Evolutionary conservation across 2,113 vertebrate genomes (phyloP).

Genomic region (Clarias batrachus): DNA sequence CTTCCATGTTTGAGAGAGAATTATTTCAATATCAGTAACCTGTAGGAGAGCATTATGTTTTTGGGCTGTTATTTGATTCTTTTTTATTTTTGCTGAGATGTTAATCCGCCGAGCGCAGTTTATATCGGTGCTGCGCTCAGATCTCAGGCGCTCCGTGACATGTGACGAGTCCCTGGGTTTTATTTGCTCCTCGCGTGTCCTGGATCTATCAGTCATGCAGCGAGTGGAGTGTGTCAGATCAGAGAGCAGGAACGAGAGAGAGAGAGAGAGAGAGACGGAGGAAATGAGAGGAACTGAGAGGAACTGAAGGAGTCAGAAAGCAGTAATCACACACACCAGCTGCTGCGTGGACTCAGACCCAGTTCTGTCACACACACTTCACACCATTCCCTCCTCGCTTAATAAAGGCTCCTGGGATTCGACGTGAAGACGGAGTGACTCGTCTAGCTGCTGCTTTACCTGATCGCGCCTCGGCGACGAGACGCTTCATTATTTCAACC

Average conservation of each 20-base stretch:
- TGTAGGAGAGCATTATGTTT: slow-evolving; percentile 6
- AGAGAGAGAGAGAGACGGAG: slow-evolving; percentile 14
- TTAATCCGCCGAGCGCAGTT: neutral
- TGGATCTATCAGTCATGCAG: slow-evolving; percentile 54
- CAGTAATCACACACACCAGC: slow-evolving; percentile 49
- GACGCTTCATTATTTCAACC: slow-evolving; percentile 16
- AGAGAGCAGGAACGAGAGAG: slow-evolving; percentile 39
- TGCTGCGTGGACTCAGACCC: slow-evolving; percentile 60
- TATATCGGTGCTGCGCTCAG: neutral
- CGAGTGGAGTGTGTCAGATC: slow-evolving; percentile 47
- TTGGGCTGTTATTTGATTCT: too few relatives aligned
- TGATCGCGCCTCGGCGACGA: neutral
- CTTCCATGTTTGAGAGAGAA: neutral
- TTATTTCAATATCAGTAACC: neutral
- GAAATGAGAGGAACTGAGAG: slow-evolving; percentile 48
- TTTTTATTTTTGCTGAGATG: neutral
- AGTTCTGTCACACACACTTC: slow-evolving; percentile 65
- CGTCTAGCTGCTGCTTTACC: slow-evolving; percentile 1
- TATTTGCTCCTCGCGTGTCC: slow-evolving; percentile 49
- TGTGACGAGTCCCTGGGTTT: slow-evolving; percentile 46
- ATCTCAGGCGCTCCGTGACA: slow-evolving; percentile 18
- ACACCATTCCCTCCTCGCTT: slow-evolving; percentile 50
- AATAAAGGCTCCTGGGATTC: slow-evolving; percentile 39
- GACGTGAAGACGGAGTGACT: slow-evolving; percentile 25
- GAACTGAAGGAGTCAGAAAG: slow-evolving; percentile 56